phyloP scores from a whole-genome alignment of 2,797 vertebrate species.

The Aulostomus chinensis region DNA sequence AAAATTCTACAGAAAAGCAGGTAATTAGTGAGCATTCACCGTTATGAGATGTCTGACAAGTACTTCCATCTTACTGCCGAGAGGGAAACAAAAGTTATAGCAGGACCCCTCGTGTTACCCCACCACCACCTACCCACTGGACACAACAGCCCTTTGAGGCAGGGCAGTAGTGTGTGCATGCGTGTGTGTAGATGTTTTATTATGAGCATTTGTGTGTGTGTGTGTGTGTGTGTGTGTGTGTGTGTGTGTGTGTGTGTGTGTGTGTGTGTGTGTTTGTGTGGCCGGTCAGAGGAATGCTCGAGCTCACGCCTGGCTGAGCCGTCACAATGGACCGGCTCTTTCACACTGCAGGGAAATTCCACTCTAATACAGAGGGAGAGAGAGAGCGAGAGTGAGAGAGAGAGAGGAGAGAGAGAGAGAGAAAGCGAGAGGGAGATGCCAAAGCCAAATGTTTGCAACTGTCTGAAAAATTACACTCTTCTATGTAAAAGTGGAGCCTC shows the following conservation, averaged over 20 bases:
- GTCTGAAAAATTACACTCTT: slow-evolving; percentile 62
- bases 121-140: slow-evolving; percentile 39
- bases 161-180: slow-evolving; percentile 48
- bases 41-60: slow-evolving; percentile 1
- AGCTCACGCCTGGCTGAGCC: slow-evolving; percentile 80
- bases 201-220: slow-evolving; percentile 24
- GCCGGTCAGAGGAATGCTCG: slow-evolving; percentile 78
- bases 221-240: slow-evolving; percentile 73
- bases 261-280: slow-evolving; percentile 74
- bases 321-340: slow-evolving; percentile 83
- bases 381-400: slow-evolving; percentile 41
- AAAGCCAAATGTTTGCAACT: slow-evolving; percentile 67
- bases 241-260: slow-evolving; percentile 24
- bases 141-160: slow-evolving; percentile 62
- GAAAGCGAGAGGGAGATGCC: slow-evolving; percentile 44
- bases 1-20: background rate
- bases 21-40: background rate
- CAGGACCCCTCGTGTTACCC: slow-evolving; percentile 19
- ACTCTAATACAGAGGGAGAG: slow-evolving; percentile 63
- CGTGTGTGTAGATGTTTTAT: slow-evolving; percentile 54
- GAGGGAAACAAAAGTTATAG: slow-evolving; percentile 31
- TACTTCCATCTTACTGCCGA: slow-evolving; percentile 8
- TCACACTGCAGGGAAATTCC: slow-evolving; percentile 84
- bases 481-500: slow-evolving; percentile 16
- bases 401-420: slow-evolving; percentile 49